Percentiles rank a stretch among this genome's conserved stretches.
phyloP scores from a whole-genome alignment of 2,113 vertebrate species.

The Microtus richardsoni region DNA sequence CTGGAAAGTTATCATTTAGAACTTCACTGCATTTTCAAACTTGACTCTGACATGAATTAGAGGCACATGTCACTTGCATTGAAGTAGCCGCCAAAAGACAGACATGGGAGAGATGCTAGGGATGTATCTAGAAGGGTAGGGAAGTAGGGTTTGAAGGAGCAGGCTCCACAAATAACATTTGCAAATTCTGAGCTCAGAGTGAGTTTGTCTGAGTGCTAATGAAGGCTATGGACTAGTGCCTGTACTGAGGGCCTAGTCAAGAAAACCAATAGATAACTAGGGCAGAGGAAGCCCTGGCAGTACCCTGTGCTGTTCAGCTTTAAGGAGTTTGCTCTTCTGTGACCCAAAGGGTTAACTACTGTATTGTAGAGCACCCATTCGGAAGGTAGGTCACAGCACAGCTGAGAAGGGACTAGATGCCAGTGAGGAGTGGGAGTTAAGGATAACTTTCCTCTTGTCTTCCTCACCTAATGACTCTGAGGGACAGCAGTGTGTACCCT shows the following conservation, averaged over 20 bases:
- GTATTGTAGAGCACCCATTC: neutral
- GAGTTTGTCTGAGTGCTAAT: neutral
- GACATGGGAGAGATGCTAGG: neutral
- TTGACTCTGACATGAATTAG: neutral
- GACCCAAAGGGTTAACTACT: neutral
- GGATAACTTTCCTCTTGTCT: too few species aligned
- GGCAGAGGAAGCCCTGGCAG: neutral
- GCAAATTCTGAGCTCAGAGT: neutral
- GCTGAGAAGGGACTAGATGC: neutral
- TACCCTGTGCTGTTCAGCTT: neutral
- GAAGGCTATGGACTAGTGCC: neutral
- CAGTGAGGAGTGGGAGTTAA: neutral
- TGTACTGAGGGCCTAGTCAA: neutral
- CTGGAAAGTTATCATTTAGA: neutral
- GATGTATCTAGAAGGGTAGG: neutral
- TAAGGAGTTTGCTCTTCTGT: neutral
- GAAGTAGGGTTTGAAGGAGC: neutral
- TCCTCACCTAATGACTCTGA: neutral
- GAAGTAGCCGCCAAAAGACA: neutral
- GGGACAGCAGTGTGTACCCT: neutral
- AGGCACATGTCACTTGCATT: neutral
- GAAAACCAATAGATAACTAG: neutral
- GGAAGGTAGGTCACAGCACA: neutral
- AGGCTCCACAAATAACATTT: neutral
- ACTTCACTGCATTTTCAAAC: constrained; percentile 38